A percentile compares a stretch with the other conserved stretches of the same genome.
These are phyloP conservation scores for Minunthozetes semirufus DNA, from an alignment of 2,888 invertebrate genomes.

Conservation along the genomic window DNA sequence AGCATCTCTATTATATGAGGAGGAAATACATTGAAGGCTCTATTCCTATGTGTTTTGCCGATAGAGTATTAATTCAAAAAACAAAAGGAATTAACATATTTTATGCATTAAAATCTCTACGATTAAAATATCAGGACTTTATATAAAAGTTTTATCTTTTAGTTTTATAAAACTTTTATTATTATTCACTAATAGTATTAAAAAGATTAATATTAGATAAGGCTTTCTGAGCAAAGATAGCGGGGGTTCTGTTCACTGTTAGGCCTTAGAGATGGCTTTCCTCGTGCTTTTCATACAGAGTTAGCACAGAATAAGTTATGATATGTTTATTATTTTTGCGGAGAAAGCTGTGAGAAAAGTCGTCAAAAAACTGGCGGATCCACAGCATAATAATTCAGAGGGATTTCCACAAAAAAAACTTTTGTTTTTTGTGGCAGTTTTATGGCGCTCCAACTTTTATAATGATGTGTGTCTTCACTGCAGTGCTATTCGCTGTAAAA, in stretches of 20 bases:
- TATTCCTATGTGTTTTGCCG: no score
- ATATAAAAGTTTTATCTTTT: neutral
- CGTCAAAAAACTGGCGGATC: neutral
- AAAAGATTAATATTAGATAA: constrained; percentile 13
- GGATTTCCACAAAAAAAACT: neutral
- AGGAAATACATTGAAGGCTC: no score
- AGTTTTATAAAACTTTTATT: neutral
- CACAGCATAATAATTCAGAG: neutral
- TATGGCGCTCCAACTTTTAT: neutral
- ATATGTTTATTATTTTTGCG: constrained; percentile 2
- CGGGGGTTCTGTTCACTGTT: neutral
- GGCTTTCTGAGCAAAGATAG: neutral
- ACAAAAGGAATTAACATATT: constrained; percentile 14
- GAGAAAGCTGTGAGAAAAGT: neutral
- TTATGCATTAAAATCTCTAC: constrained; percentile 14
- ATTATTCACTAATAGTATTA: neutral
- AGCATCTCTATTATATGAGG: neutral
- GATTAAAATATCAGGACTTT: neutral
- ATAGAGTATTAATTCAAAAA: neutral
- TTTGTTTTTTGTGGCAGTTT: neutral
- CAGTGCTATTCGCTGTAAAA: neutral
- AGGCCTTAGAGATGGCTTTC: neutral
- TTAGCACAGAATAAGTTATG: neutral
- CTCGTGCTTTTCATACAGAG: neutral
- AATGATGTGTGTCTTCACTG: neutral